phyloP scores from a whole-genome alignment of 2,888 invertebrate genomes.

The Acanthoscelides obtectus region DNA sequence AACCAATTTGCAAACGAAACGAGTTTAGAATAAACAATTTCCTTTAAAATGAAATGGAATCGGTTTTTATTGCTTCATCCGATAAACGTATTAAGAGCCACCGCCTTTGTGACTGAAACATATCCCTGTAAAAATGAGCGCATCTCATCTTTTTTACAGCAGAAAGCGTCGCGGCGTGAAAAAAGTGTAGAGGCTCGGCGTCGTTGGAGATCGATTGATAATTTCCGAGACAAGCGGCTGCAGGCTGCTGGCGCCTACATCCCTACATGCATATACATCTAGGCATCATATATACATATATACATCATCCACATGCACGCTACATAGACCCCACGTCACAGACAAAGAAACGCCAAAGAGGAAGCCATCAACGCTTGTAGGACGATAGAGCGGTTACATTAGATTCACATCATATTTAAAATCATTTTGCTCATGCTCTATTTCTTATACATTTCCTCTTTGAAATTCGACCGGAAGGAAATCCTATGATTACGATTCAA shows the following conservation, averaged over 20 bases:
- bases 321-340: background rate
- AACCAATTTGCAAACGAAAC: too few species aligned
- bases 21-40: too few species aligned
- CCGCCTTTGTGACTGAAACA: too few species aligned
- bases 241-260: background rate
- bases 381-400: background rate
- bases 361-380: background rate
- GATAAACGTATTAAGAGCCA: too few species aligned
- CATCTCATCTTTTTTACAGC: background rate
- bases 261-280: background rate
- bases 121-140: background rate
- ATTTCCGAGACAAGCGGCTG: background rate
- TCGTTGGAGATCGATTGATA: background rate
- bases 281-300: background rate
- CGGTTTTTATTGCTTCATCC: too few species aligned
- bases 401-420: background rate
- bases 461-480: too few species aligned
- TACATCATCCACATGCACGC: background rate
- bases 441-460: too few species aligned
- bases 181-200: background rate
- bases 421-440: too few species aligned
- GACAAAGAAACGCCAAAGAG: background rate
- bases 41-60: too few species aligned
- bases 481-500: too few species aligned
- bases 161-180: background rate